Percentiles rank a stretch among this genome's conserved stretches.
phyloP scores from a whole-genome alignment of 30 jellyfish, hydroid and myxozoan genomes.

The Aurelia aurita region DNA sequence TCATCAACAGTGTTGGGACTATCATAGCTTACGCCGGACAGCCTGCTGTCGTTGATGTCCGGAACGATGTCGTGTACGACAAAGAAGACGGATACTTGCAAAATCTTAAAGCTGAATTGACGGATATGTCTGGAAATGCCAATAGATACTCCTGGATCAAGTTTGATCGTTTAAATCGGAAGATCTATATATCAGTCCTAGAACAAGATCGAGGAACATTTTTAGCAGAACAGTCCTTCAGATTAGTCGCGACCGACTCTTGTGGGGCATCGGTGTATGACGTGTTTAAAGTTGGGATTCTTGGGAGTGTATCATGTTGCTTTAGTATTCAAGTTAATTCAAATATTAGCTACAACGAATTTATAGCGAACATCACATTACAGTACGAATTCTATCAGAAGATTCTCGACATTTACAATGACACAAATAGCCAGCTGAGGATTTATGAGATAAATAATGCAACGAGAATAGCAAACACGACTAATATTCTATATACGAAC shows the following conservation, averaged over 20 bases:
- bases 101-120: constrained; percentile 19
- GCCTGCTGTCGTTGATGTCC: constrained; percentile 22
- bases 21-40: constrained; percentile 38
- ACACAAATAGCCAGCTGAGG: constrained; percentile 22
- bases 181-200: constrained; percentile 28
- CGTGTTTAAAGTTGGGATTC: constrained; percentile 19
- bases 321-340: constrained; percentile 8
- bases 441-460: constrained; percentile 3
- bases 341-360: neutral
- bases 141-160: constrained; percentile 39
- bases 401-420: constrained; percentile 14
- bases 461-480: neutral
- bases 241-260: constrained; percentile 59
- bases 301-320: constrained; percentile 71
- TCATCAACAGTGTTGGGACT: constrained; percentile 66
- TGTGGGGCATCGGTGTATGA: constrained; percentile 72
- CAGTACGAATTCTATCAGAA: constrained; percentile 28
- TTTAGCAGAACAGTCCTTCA: constrained; percentile 22
- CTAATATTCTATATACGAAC: constrained; percentile 5
- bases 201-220: neutral
- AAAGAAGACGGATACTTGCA: constrained; percentile 59
- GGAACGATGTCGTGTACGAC: constrained; percentile 57
- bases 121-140: constrained; percentile 23
- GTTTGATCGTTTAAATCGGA: constrained; percentile 15
- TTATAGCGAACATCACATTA: neutral